phyloP scores from a whole-genome alignment of 1,140 invertebrate genomes.

The Caerostris darwini region DNA sequence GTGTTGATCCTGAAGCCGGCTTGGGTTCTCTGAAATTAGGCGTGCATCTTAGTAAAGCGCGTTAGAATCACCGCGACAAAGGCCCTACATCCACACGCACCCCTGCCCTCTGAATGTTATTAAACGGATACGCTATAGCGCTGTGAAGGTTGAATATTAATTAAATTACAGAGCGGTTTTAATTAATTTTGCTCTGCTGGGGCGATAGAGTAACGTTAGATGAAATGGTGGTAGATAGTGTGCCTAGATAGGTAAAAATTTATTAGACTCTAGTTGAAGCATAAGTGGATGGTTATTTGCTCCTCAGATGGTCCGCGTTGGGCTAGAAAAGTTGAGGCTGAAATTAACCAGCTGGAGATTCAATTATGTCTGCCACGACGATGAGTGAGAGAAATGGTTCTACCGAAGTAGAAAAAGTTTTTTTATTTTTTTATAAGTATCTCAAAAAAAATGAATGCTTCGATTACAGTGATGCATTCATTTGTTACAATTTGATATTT shows the following conservation, averaged over 20 bases:
- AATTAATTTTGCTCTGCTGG: constrained; percentile 48
- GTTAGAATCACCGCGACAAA: constrained; percentile 53
- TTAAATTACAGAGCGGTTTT: constrained; percentile 60
- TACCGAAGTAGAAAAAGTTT: background rate
- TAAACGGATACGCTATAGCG: constrained; percentile 30
- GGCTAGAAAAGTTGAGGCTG: background rate
- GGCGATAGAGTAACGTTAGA: constrained; percentile 4
- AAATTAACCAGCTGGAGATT: constrained; percentile 10
- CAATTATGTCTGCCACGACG: background rate
- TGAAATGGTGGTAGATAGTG: constrained; percentile 43
- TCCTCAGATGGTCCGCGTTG: background rate
- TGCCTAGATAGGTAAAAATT: constrained; percentile 52
- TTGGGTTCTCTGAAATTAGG: constrained; percentile 32
- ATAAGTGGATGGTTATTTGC: constrained; percentile 39
- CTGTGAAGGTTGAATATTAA: constrained; percentile 48
- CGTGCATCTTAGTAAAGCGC: constrained; percentile 34
- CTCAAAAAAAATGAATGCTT: background rate
- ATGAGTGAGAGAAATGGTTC: background rate
- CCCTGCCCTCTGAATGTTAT: constrained; percentile 29
- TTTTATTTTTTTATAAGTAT: no score
- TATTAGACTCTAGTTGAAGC: constrained; percentile 9
- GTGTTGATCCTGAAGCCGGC: constrained; percentile 50
- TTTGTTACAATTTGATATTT: background rate
- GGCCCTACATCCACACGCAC: background rate
- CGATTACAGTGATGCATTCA: background rate